Evolutionary conservation across 2,797 vertebrate genomes (phyloP).

Genomic region (Phataginus tricuspis): DNA sequence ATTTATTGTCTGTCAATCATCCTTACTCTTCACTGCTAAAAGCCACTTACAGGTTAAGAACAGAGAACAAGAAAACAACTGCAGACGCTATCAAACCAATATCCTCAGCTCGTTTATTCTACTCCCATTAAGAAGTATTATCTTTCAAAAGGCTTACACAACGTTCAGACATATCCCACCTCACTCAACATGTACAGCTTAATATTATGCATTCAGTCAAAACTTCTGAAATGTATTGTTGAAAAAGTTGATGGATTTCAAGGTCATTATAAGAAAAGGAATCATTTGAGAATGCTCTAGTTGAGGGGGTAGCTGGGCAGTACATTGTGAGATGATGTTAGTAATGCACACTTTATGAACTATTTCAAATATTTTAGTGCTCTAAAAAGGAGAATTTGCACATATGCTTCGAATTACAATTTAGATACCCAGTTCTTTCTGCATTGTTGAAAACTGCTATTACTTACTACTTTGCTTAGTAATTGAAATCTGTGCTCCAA

Average conservation of each 20-base stretch:
- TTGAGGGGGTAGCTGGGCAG: accelerated
- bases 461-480: slow-evolving; percentile 45
- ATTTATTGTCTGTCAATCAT: not conserved
- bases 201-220: not conserved
- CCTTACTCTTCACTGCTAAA: not conserved
- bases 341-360: not conserved
- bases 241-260: not conserved
- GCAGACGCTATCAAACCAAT: not conserved
- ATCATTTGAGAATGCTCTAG: not conserved
- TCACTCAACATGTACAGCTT: not conserved
- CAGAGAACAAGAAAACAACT: not conserved
- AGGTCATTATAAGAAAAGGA: not conserved
- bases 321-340: not conserved
- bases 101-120: not conserved
- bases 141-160: not conserved
- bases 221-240: not conserved
- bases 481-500: not conserved
- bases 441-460: slow-evolving; percentile 31
- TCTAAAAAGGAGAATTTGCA: not conserved
- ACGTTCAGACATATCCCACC: not conserved
- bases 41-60: not conserved
- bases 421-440: not conserved
- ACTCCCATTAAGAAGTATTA: not conserved
- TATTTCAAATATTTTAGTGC: not conserved
- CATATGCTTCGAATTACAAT: not conserved